These are phyloP conservation scores for Leptothorax acervorum DNA, from an alignment of 2,888 invertebrate species.

Conservation along the genomic window DNA sequence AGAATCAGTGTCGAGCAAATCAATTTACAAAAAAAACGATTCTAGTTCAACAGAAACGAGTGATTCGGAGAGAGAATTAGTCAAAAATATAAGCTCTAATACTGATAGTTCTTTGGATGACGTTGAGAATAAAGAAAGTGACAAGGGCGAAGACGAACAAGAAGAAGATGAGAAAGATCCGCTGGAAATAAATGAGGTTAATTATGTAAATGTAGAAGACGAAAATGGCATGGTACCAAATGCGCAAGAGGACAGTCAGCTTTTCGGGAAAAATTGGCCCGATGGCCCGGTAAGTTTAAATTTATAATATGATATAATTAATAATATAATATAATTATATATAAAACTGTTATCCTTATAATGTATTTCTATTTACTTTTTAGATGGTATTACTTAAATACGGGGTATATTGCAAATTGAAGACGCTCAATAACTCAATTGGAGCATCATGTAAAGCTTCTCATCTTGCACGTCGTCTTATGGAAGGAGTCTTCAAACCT, in stretches of 20 bases:
- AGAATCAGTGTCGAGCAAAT: constrained; percentile 1
- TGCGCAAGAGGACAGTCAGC: constrained; percentile 5
- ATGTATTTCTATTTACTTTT: constrained; percentile 2
- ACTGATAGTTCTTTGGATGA: neutral
- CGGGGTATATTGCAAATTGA: neutral
- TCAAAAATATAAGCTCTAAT: neutral
- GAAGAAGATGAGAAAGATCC: neutral
- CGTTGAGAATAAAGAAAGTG: neutral
- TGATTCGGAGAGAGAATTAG: neutral
- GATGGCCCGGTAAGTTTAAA: neutral
- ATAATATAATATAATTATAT: constrained; percentile 3
- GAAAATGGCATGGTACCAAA: constrained; percentile 5
- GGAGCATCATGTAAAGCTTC: neutral
- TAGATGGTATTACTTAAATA: neutral
- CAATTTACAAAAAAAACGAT: neutral
- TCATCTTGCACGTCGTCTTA: constrained; percentile 2
- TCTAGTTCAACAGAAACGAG: neutral
- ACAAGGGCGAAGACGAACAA: neutral
- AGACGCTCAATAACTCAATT: neutral
- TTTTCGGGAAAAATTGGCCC: neutral
- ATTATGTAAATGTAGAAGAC: neutral
- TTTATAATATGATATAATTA: neutral
- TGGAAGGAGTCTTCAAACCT: neutral
- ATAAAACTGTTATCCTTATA: neutral
- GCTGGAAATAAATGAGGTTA: neutral